Evolutionary conservation across 2,888 invertebrate species (phyloP), one percentile per base, ranked within the genome.

Genomic region (Philereme transversata): DNA sequence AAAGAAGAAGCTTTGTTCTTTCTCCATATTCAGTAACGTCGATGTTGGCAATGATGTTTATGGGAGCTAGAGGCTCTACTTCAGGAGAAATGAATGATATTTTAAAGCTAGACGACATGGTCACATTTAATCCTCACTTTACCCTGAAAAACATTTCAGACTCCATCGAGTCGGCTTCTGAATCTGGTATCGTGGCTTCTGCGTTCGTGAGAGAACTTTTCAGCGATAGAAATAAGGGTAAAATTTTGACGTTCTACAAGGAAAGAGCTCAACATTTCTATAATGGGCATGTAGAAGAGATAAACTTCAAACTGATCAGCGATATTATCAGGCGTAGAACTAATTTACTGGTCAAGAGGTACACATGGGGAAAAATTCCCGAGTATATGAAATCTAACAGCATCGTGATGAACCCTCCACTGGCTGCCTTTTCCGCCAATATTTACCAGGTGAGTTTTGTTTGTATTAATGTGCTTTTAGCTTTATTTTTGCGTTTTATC

Each of bases 21-120:
- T 97, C 97, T 0, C 97, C 97, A 0, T 97, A 97, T 76, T 97
- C 97, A 0, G 94, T 97, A 58, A 96, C 96, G 0, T 97, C 97
- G 0, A 94, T 97, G 87, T 84, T 97, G n/a, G 97, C 97, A 0
- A 97, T 97, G 97, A 95, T 97, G 62, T 97, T 97, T 81, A 93
- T 97, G 73, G 97, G 97, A 0, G 97, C 97, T 0, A 93, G 96
- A 69, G 97, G 97, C 2, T 94, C 96, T 4, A 97, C 97, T 0
- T 97, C 97, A 0, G 97, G 96, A 0, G 97, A 97, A 92, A 97
- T 98, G 96, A 97, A 97, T 78, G 97, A 97, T 76, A 94, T 97
- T 8, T 88, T 97, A 0, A 95, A 95, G 73, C 88, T 97, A 10
- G 97, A 97, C 78, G 97, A 97, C 68, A 97, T 97, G 94, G 95